Evolutionary conservation across 2,888 invertebrate genomes (phyloP), one percentile per base, ranked within the genome.

Genomic region (Hemithea aestivaria): DNA sequence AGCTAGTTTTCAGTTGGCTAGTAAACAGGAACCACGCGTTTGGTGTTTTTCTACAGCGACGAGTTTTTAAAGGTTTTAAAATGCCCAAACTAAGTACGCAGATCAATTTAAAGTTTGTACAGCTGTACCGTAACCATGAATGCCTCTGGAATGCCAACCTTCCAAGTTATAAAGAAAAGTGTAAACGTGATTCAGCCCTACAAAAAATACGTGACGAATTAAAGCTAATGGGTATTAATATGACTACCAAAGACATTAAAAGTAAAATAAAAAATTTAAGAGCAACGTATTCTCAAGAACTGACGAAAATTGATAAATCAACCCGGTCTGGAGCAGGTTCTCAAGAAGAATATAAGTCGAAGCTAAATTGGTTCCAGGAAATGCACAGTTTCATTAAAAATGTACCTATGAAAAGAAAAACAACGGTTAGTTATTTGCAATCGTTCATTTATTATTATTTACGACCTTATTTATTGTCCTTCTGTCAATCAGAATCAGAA

Each of bases 381-480:
- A 39, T 39, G 39, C 39, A 39, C 24, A 39, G 24, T 39, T 39
- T 39, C 28, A 39, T 39, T 20, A 38, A 38, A 38, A 38, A 38
- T 21, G 37, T 38, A 23, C 37, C 30, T 22, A 38, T 38, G 37
- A 38, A 39, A 33, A 39, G 39, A 33, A 39, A 39, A 39, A 33
- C 39, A 24, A 24, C 39, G 39, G 33, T 39, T 28, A 39, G 39
- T 28, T 39, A 39, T 39, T n/a, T n/a, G n/a, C n/a, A n/a, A n/a
- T n/a, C n/a, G n/a, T n/a, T n/a, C n/a, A n/a, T n/a, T n/a, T n/a
- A n/a, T n/a, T n/a, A n/a, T n/a, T n/a, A n/a, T n/a, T n/a, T n/a
- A n/a, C n/a, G n/a, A n/a, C n/a, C n/a, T n/a, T n/a, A n/a, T n/a
- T n/a, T n/a, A n/a, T n/a, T n/a, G n/a, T n/a, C n/a, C n/a, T n/a